phyloP scores from a whole-genome alignment of 2,888 invertebrate species.

The Morpho achilles region DNA sequence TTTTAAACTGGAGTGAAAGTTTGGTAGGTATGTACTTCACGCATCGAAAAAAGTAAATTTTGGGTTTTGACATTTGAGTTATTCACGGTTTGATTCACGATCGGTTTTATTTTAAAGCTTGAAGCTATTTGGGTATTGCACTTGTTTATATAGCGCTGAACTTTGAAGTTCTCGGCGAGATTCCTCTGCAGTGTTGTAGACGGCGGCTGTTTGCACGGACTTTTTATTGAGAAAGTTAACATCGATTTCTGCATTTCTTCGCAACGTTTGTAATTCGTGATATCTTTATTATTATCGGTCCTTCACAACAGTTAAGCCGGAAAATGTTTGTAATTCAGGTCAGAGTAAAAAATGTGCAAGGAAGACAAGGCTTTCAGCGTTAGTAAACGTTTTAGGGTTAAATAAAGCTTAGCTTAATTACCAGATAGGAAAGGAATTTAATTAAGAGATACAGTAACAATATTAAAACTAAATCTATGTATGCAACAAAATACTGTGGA shows the following conservation, averaged over 20 bases:
- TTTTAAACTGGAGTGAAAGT: too few relatives aligned
- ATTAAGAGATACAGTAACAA: too few relatives aligned
- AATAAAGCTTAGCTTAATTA: too few relatives aligned
- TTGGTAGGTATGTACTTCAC: too few relatives aligned
- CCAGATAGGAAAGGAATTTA: too few relatives aligned
- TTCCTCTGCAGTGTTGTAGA: neutral
- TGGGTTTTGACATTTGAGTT: too few relatives aligned
- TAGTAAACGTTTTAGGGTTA: neutral
- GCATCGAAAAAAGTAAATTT: too few relatives aligned
- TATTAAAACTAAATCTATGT: too few relatives aligned
- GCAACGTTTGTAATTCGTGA: neutral
- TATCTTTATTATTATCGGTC: neutral
- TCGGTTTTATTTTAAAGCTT: neutral
- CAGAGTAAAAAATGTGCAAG: neutral
- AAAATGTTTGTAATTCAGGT: neutral
- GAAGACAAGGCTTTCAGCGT: neutral
- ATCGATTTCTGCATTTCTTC: neutral
- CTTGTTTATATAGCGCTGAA: neutral
- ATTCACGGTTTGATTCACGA: neutral
- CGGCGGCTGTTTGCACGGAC: neutral
- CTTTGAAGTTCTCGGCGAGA: neutral
- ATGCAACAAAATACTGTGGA: too few relatives aligned
- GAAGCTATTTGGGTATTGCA: too few relatives aligned
- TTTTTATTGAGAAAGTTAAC: neutral
- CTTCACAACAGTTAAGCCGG: neutral